Percentiles rank a stretch among this genome's conserved stretches.
These are phyloP conservation scores for Troglohyphantes excavatus DNA, from an alignment of 2,888 invertebrate genomes.

Conservation along the genomic window DNA sequence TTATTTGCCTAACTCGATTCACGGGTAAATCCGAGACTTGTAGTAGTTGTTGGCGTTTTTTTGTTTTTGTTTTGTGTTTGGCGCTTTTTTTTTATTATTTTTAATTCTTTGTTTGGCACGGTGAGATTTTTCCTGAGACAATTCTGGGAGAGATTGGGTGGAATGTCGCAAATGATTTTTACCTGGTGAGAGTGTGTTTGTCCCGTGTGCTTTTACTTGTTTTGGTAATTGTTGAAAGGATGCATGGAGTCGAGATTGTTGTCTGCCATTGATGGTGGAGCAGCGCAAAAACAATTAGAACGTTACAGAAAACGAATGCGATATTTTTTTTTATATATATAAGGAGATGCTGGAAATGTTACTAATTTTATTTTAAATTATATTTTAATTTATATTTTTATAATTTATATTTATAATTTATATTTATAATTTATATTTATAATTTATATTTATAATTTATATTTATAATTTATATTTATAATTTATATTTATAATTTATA, in stretches of 20 bases:
- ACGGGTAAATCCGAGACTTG: neutral
- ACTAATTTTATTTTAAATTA: too few relatives aligned
- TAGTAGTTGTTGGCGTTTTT: neutral
- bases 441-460: too few relatives aligned
- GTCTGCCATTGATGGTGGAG: neutral
- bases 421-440: too few relatives aligned
- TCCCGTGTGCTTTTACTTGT: neutral
- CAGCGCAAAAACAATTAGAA: neutral
- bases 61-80: slow-evolving; percentile 1
- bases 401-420: too few relatives aligned
- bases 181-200: neutral
- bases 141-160: slow-evolving; percentile 63
- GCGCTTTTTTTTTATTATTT: slow-evolving; percentile 1
- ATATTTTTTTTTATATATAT: too few relatives aligned
- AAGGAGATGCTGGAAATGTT: too few relatives aligned
- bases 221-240: neutral
- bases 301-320: neutral
- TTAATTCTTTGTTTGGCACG: slow-evolving; percentile 24
- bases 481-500: too few relatives aligned
- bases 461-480: too few relatives aligned
- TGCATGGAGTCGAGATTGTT: neutral
- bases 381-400: too few relatives aligned
- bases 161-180: slow-evolving; percentile 57
- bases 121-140: slow-evolving; percentile 40
- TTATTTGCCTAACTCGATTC: slow-evolving; percentile 51